Percentiles rank a stretch among this genome's conserved stretches.
These are phyloP conservation scores for Merops nubicus DNA, from an alignment of 2,113 vertebrate species.

Conservation along the genomic window DNA sequence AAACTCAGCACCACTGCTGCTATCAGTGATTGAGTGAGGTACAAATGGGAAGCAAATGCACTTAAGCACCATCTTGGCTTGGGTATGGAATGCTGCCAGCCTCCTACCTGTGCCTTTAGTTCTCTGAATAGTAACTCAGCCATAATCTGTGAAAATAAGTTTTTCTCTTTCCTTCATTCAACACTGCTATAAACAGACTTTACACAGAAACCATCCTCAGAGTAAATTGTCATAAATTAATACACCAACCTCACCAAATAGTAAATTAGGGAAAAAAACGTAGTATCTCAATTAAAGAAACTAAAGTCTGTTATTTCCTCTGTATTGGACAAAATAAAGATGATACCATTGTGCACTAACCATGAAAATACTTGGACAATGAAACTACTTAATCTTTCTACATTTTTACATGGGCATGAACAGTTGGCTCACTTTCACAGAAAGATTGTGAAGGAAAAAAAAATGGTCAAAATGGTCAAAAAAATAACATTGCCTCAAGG, in stretches of 20 bases:
- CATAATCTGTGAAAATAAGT: neutral
- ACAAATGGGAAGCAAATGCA: neutral
- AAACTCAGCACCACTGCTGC: neutral
- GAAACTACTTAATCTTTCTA: neutral
- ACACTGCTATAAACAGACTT: neutral
- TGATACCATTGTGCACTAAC: neutral
- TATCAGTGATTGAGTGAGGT: neutral
- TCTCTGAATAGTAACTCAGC: neutral
- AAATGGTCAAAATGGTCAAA: neutral
- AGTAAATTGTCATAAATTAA: neutral
- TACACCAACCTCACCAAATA: neutral
- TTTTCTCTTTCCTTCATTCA: constrained; percentile 20
- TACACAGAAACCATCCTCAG: neutral
- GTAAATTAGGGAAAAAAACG: neutral
- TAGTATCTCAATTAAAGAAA: neutral
- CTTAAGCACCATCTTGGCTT: neutral
- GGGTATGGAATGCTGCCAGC: neutral
- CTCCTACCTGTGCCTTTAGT: neutral
- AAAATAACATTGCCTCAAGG: neutral
- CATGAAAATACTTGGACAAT: neutral
- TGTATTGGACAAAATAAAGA: neutral
- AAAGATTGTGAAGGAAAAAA: neutral
- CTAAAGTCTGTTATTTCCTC: neutral
- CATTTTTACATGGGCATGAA: neutral
- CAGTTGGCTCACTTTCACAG: neutral